Percentiles rank a stretch among this genome's conserved stretches.
phyloP scores from a whole-genome alignment of 2,113 vertebrate genomes.

The Neomonachus schauinslandi region DNA sequence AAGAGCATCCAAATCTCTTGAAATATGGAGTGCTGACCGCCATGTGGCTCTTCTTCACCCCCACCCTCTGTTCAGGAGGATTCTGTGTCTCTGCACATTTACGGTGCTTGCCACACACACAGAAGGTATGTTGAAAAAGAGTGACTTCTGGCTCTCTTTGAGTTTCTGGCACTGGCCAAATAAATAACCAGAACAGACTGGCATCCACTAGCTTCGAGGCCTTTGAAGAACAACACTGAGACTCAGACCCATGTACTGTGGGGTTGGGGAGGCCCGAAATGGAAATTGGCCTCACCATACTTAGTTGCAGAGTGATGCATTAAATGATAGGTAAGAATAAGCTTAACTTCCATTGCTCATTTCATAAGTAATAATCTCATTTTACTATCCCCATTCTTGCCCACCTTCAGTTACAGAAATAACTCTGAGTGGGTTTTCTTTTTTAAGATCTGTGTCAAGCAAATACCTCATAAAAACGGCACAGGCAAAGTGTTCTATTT shows the following conservation, averaged over 20 bases:
- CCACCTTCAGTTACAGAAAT: conserved; percentile 80
- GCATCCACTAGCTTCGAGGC: background rate
- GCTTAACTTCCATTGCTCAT: conserved; percentile 72
- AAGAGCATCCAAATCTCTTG: conserved; percentile 9
- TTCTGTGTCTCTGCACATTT: background rate
- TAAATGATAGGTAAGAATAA: conserved; percentile 48
- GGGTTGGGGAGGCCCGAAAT: conserved; percentile 18
- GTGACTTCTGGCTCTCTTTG: background rate
- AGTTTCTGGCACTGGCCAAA: conserved; percentile 16
- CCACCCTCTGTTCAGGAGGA: background rate
- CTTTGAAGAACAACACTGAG: background rate
- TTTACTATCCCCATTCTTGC: conserved; percentile 81
- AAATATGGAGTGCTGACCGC: background rate
- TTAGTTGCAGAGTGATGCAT: conserved; percentile 31
- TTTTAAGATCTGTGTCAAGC: conserved; percentile 81
- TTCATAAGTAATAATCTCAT: conserved; percentile 76
- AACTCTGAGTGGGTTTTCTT: conserved; percentile 82
- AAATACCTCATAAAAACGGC: conserved; percentile 76
- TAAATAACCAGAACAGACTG: background rate
- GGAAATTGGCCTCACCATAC: conserved; percentile 23
- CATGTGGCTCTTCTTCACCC: background rate
- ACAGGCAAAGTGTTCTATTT: conserved; percentile 77
- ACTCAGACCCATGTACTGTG: background rate
- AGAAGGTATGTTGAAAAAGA: background rate
- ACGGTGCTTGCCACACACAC: background rate